Evolutionary conservation across 1,140 invertebrate genomes (phyloP), one percentile per base, ranked within the genome.

Genomic region (Ceratoteleas bidentatus): DNA sequence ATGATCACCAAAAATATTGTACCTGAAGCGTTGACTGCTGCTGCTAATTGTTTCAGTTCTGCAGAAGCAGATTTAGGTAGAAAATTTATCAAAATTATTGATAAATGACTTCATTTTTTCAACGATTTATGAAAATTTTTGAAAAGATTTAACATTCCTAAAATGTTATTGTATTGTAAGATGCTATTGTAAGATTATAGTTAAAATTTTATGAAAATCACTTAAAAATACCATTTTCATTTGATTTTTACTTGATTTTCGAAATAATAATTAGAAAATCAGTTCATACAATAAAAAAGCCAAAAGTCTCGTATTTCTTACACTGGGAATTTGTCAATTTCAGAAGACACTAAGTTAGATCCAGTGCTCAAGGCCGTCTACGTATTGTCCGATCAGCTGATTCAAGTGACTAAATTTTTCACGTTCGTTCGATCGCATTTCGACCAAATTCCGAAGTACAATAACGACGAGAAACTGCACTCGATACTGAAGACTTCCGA

Each of bases 1-100:
- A n/a, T n/a, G n/a, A n/a, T n/a, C n/a, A n/a, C n/a, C n/a, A 94
- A 94, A 88, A 91, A 94, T 84, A 90, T 93, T 49, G 89, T 92
- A 43, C 91, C 93, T 3, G 91, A 94, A 58, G 89, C 93, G 33
- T 81, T 95, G 5, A 85, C 93, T 16, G 85, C 88, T 92, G 94
- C 88, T 65, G 92, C 73, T 73, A 91, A 79, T 81, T 93, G 84
- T 92, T 94, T 86, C 16, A 81, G 86, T 61, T 76, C 79, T 62
- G 64, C 75, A 36, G 78, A 87, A 87, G 81, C 16, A 58, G 73
- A 58, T 69, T 57, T 64, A 52, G 24, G 64, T 73, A 47, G n/a
- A n/a, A 50, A 50, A 50, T 15, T 15, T 50, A 50, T 14, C 14
- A 14, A 50, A 4, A n/a, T n/a, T n/a, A n/a, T n/a, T n/a, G n/a